phyloP scores from a whole-genome alignment of 1,140 invertebrate genomes.

The Penaeus vannamei region DNA sequence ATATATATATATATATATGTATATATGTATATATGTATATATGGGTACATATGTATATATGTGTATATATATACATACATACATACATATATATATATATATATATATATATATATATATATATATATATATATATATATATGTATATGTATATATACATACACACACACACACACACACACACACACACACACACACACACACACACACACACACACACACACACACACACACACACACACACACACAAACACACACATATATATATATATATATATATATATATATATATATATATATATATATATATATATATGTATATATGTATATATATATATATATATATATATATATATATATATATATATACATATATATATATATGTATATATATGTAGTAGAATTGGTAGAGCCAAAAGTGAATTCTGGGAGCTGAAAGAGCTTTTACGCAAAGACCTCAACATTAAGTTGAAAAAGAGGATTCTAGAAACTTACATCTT shows the following conservation, averaged over 20 bases:
- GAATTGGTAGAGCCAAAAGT: too few species aligned
- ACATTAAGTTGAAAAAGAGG: too few species aligned
- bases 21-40: slow-evolving; percentile 35
- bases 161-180: not conserved
- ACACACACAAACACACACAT: slow-evolving; percentile 26
- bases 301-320: slow-evolving; percentile 44
- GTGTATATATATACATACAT: too few species aligned
- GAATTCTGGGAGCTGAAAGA: too few species aligned
- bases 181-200: not conserved
- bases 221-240: not conserved
- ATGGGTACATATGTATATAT: too few species aligned
- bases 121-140: slow-evolving; percentile 39
- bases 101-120: not conserved
- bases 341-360: slow-evolving; percentile 52
- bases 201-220: not conserved
- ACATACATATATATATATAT: too few species aligned
- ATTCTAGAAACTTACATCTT: too few species aligned
- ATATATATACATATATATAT: slow-evolving; percentile 50
- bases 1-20: not conserved
- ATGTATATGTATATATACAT: slow-evolving; percentile 18
- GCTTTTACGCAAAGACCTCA: too few species aligned
- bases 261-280: slow-evolving; percentile 54
- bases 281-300: slow-evolving; percentile 53
- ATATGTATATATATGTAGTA: too few species aligned
- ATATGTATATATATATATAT: slow-evolving; percentile 48